Evolutionary conservation across 2,113 vertebrate species (phyloP).

Genomic region (Thamnophis sirtalis): DNA sequence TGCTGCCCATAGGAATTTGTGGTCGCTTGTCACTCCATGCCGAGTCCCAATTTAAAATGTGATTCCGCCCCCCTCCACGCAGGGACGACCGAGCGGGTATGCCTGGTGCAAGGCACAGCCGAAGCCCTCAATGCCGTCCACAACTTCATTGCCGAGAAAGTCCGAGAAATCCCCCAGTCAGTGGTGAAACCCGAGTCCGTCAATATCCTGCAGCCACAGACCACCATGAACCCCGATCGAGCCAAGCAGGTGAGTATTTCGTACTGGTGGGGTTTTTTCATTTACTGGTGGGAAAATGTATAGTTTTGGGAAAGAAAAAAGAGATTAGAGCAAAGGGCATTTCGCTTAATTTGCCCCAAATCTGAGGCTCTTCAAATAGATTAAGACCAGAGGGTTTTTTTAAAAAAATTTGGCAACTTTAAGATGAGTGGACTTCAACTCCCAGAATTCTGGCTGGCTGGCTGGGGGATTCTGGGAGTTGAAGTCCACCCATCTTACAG

Average conservation of each 20-base stretch:
- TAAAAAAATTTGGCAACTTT: neutral
- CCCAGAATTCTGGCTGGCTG: neutral
- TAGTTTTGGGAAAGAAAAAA: neutral
- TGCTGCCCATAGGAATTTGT: neutral
- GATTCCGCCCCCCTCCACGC: neutral
- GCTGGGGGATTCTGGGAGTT: neutral
- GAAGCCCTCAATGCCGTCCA: conserved; percentile 89
- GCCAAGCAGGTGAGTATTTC: conserved; percentile 81
- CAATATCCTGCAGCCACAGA: conserved; percentile 89
- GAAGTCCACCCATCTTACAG: neutral
- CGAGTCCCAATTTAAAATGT: neutral
- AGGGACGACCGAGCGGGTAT: conserved; percentile 92
- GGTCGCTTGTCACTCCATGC: neutral
- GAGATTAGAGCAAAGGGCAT: neutral
- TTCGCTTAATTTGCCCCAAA: neutral
- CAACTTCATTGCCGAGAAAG: conserved; percentile 91
- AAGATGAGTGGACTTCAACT: neutral
- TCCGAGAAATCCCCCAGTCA: conserved; percentile 90
- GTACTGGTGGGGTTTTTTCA: fast-evolving
- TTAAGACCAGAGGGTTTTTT: neutral
- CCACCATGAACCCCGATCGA: conserved; percentile 90
- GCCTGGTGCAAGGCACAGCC: conserved; percentile 89
- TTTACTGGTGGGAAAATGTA: neutral
- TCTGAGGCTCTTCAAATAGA: neutral
- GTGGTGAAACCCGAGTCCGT: conserved; percentile 86